phyloP scores from a whole-genome alignment of 2,888 invertebrate genomes.

The Morpho achilles region DNA sequence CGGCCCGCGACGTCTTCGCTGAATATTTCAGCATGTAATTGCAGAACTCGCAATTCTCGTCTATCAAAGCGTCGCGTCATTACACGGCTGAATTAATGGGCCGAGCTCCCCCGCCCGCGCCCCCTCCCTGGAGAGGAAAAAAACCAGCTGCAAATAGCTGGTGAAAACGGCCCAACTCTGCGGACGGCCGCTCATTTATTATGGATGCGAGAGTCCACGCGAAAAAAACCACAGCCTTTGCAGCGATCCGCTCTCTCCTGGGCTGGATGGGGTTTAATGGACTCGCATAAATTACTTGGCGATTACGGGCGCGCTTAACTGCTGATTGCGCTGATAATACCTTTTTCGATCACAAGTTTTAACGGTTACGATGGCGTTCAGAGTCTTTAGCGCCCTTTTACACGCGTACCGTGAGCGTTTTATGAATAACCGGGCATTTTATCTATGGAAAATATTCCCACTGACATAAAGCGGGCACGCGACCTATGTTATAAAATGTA shows the following conservation, averaged over 20 bases:
- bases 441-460: too few relatives aligned
- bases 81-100: slow-evolving; percentile 42
- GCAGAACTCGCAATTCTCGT: slow-evolving; percentile 44
- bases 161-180: slow-evolving; percentile 32
- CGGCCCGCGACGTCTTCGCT: slow-evolving; percentile 35
- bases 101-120: slow-evolving; percentile 22
- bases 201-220: slow-evolving; percentile 44
- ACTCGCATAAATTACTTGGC: slow-evolving; percentile 32
- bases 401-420: slow-evolving; percentile 8
- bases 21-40: slow-evolving; percentile 60
- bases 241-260: slow-evolving; percentile 17
- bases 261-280: slow-evolving; percentile 30
- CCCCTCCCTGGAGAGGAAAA: slow-evolving; percentile 22
- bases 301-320: slow-evolving; percentile 28
- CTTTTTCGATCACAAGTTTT: slow-evolving; percentile 23
- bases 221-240: slow-evolving; percentile 35
- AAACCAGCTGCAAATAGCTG: slow-evolving; percentile 34
- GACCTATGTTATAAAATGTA: too few relatives aligned
- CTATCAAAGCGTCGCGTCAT: slow-evolving; percentile 43
- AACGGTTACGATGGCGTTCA: slow-evolving; percentile 24
- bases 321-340: slow-evolving; percentile 27
- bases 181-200: slow-evolving; percentile 52
- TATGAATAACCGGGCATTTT: too few relatives aligned
- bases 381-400: slow-evolving; percentile 11
- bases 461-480: too few relatives aligned